Percentiles rank a stretch among this genome's conserved stretches.
phyloP scores from a whole-genome alignment of 2,888 invertebrate genomes.

The Panopea generosa region DNA sequence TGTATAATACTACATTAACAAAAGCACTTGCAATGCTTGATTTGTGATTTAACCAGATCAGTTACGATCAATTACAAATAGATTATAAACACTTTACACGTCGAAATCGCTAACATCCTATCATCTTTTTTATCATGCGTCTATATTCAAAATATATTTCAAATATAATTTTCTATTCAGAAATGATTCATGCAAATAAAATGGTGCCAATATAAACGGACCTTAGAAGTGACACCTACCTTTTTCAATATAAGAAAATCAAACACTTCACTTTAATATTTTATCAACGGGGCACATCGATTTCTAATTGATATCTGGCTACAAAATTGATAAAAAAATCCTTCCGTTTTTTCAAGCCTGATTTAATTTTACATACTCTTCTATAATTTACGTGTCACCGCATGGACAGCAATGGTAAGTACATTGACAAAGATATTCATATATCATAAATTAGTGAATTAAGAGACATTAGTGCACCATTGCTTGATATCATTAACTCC shows the following conservation, averaged over 20 bases:
- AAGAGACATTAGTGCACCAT: slow-evolving; percentile 31
- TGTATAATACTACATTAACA: no score
- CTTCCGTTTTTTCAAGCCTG: slow-evolving; percentile 29
- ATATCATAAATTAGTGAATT: slow-evolving; percentile 45
- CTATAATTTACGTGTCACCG: slow-evolving; percentile 52
- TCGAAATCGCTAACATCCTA: no score
- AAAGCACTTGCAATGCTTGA: no score
- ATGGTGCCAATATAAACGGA: slow-evolving; percentile 15
- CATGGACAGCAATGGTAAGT: slow-evolving; percentile 23
- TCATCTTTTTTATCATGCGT: no score
- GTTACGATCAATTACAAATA: no score
- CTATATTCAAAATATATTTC: no score
- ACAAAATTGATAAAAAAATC: slow-evolving; percentile 53
- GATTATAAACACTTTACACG: no score
- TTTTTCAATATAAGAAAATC: not conserved
- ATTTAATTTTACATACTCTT: slow-evolving; percentile 51
- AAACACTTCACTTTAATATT: slow-evolving; percentile 20
- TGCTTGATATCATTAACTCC: slow-evolving; percentile 30
- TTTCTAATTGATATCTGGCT: slow-evolving; percentile 52
- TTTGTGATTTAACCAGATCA: no score
- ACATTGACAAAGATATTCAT: slow-evolving; percentile 45
- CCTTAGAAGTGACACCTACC: no score
- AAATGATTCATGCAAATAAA: slow-evolving; percentile 20
- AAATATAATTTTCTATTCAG: slow-evolving; percentile 8
- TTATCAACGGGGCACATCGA: slow-evolving; percentile 29